Evolutionary conservation across 2,113 vertebrate genomes (phyloP).

Genomic region (Callaeas wilsoni): DNA sequence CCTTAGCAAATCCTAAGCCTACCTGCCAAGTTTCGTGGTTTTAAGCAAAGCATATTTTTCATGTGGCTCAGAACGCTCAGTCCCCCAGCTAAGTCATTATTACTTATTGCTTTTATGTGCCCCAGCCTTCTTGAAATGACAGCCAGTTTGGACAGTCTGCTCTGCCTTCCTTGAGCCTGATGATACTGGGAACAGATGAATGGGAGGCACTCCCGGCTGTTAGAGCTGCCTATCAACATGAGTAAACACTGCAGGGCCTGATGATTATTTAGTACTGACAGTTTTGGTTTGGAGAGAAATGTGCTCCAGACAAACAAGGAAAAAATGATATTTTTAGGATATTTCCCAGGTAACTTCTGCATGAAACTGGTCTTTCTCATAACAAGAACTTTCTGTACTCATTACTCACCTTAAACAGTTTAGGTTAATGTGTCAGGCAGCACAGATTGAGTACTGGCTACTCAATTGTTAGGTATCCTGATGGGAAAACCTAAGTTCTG

Average conservation of each 20-base stretch:
- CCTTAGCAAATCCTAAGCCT: background rate
- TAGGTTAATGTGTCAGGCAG: background rate
- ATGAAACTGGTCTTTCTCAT: background rate
- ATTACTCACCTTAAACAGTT: background rate
- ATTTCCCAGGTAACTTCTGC: background rate
- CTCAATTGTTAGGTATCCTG: background rate
- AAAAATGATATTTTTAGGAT: background rate
- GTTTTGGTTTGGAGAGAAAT: background rate
- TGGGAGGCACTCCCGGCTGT: background rate
- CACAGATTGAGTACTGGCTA: background rate
- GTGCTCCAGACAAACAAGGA: background rate
- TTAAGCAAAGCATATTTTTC: background rate
- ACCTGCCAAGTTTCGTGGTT: background rate
- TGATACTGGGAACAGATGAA: slow-evolving; percentile 18
- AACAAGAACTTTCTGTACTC: background rate
- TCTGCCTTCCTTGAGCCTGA: background rate
- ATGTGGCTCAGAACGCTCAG: background rate
- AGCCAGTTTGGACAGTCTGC: background rate
- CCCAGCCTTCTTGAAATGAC: slow-evolving; percentile 23
- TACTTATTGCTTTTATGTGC: slow-evolving; percentile 32
- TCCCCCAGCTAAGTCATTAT: background rate
- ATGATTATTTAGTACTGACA: slow-evolving; percentile 25
- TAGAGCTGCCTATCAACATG: background rate
- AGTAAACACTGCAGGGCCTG: background rate
- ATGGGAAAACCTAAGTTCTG: background rate